Evolutionary conservation across 1,140 invertebrate species (phyloP), one percentile per base, ranked within the genome.

Genomic region (Anadara kagoshimensis): DNA sequence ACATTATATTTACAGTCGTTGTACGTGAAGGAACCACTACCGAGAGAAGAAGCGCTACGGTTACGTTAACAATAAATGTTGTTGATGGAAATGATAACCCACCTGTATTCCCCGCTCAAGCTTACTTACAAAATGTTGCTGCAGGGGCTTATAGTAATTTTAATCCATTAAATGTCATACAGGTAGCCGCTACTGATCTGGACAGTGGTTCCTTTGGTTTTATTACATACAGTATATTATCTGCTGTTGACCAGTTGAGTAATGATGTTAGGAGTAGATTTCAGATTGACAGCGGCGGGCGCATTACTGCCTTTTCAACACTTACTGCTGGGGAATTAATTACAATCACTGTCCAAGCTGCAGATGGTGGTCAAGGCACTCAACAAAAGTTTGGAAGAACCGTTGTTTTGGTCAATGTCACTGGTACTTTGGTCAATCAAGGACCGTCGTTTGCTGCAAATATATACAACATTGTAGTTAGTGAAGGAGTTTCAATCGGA

Each of bases 131-230:
- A 11, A 24, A 70, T 16, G 71, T 62, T 1, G 58, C 51, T 53
- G 75, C 64, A 66, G 57, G 75, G 29, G 20, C 45, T 44, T 22
- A 47, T 47, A 36, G 49, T 14, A 14, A 43, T 26, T n/a, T 58
- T 62, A 54, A 54, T 49, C 22, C 26, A 56, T 70, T 70, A 41
- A 45, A 68, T 4, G 45, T 51, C 10, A 56, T 67, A 16, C 58
- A 83, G 80, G 78, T 84, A 20, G 44, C 49, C 49, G 82, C 82
- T 2, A 78, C 70, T 51, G 82, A 84, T 72, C 70, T 18, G 1
- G 82, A 84, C 62, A 69, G 57, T n/a, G 82, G 80, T 5, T 43
- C 59, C 29, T 75, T 73, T 45, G 76, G 79, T 8, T 8, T 41
- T 18, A 61, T 84, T 5, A 74, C 69, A 10, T 84, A 84, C 73